Evolutionary conservation across 2,797 vertebrate genomes (phyloP), one percentile per base, ranked within the genome.

Genomic region (Megalops cyprinoides): DNA sequence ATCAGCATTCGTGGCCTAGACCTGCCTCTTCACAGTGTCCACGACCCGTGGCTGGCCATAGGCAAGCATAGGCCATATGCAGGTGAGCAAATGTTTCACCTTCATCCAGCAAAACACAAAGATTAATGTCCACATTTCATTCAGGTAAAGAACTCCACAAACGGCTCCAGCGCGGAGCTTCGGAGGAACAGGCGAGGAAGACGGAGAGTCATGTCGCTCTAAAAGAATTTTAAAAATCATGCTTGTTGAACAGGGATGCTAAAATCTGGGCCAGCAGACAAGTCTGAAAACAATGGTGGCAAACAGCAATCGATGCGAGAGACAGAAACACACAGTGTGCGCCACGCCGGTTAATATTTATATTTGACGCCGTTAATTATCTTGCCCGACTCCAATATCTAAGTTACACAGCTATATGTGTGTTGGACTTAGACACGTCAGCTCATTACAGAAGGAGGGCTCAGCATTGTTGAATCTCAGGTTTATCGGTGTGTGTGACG

Each of bases 391-490:
- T 78, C 55, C 20, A 15, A 44, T 78, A 25, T 46, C 42, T 62
- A 65, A 65, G 58, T 46, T 49, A 67, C 60, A 28, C 58, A 65
- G 58, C 44, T 25, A 34, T 67, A 67, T 78, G 44, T 78, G 58
- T 15, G 15, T 48, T 78, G 31, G 58, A 44, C 42, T 65, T 67
- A 65, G 44, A 37, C 18, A 4, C 25, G 69, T 74, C 25, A 74
- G 25, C 55, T 55, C 9, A 56, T 79, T 42, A 39, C 51, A n/a
- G 39, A 74, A 37, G 18, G 9, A 55, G 71, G 51, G 78, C 46
- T 53, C 34, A 55, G 69, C 31, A 20, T 55, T 74, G 67, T 56
- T 53, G 25, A 79, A 74, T 44, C 49, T 48, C 25, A 23, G 42
- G 44, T 53, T 71, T 12, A 28, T 4, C 34, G 46, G 65, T 53